A percentile compares a stretch with the other conserved stretches of the same genome.
These are phyloP conservation scores for Aeoliscus strigatus DNA, from an alignment of 2,797 vertebrate genomes.

Conservation along the genomic window DNA sequence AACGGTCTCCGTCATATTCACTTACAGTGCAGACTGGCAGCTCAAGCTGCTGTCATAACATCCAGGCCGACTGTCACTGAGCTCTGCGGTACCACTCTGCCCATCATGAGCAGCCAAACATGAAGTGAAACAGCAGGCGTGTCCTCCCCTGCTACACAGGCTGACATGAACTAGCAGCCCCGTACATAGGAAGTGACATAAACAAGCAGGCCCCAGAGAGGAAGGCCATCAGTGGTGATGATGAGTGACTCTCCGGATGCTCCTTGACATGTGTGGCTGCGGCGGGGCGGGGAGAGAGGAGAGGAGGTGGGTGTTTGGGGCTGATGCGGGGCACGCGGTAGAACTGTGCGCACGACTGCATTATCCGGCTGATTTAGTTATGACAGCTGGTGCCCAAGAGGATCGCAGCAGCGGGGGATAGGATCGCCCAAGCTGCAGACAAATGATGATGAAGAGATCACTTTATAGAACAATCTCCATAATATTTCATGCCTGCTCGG, in stretches of 20 bases:
- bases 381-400: slow-evolving; percentile 92
- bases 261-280: slow-evolving; percentile 79
- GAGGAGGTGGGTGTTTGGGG: slow-evolving; percentile 46
- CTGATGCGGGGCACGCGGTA: neutral
- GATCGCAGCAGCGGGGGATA: slow-evolving; percentile 76
- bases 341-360: slow-evolving; percentile 69
- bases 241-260: slow-evolving; percentile 81
- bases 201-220: slow-evolving; percentile 81
- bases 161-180: slow-evolving; percentile 74
- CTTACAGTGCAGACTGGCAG: slow-evolving; percentile 47
- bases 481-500: slow-evolving; percentile 97
- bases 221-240: slow-evolving; percentile 82
- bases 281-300: slow-evolving; percentile 46
- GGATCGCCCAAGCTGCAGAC: slow-evolving; percentile 84
- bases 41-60: slow-evolving; percentile 64
- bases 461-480: slow-evolving; percentile 99
- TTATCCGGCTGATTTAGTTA: slow-evolving; percentile 99
- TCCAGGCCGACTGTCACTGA: slow-evolving; percentile 41
- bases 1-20: slow-evolving; percentile 64
- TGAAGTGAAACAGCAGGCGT: slow-evolving; percentile 69
- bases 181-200: slow-evolving; percentile 85
- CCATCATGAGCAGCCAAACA: slow-evolving; percentile 59
- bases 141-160: slow-evolving; percentile 52
- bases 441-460: slow-evolving; percentile 99
- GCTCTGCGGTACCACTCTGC: slow-evolving; percentile 29